Conservation (phyloP, 2,888 invertebrate species). For the Timema cristinae region DNA sequence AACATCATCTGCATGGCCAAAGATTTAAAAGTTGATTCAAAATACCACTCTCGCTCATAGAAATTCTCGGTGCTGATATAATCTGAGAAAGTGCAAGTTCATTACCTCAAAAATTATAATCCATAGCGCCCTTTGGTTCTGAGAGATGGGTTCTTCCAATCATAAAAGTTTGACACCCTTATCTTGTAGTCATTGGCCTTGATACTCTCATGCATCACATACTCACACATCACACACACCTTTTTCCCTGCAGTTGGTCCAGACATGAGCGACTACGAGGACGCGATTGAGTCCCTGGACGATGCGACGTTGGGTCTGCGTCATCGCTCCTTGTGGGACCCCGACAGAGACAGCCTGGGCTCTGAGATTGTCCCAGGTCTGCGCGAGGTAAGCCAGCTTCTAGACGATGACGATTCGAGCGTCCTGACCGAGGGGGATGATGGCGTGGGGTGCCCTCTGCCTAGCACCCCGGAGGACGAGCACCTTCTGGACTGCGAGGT, state of each 20-base stretch:
- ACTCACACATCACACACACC: no score
- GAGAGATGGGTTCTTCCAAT: no score
- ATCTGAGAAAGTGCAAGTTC: no score
- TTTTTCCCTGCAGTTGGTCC: neutral
- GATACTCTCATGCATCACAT: no score
- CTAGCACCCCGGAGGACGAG: conserved; percentile 83
- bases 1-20: no score
- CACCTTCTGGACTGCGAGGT: conserved; percentile 76
- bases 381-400: conserved; percentile 26
- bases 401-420: conserved; percentile 31
- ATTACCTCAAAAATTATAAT: no score
- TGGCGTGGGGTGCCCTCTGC: conserved; percentile 77
- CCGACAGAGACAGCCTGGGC: conserved; percentile 25
- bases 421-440: conserved; percentile 63
- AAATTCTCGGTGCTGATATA: no score
- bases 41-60: no score
- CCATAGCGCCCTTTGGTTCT: no score
- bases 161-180: no score
- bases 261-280: conserved; percentile 32
- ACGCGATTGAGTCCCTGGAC: conserved; percentile 31
- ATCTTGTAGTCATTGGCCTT: no score
- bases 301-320: conserved; percentile 26
- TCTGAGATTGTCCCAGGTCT: conserved; percentile 26
- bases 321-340: conserved; percentile 27
- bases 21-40: no score